phyloP scores from a whole-genome alignment of 2,888 invertebrate species.

The Icerya purchasi region DNA sequence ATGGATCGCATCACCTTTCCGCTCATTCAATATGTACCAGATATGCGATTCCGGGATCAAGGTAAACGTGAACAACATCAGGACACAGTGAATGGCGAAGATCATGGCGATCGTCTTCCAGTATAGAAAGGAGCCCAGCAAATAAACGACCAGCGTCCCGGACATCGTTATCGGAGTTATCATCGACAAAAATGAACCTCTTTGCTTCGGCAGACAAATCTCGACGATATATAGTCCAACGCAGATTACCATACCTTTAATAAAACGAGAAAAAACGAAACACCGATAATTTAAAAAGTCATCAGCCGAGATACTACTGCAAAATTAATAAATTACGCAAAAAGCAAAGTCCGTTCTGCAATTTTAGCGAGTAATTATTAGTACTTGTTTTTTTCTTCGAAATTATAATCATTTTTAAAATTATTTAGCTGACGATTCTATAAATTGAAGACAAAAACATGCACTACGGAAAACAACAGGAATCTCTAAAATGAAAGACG shows the following conservation, averaged over 20 bases:
- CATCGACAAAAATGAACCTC: conserved; percentile 43
- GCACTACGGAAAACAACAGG: too few species aligned
- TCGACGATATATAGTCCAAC: conserved; percentile 36
- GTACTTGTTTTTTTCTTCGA: too few species aligned
- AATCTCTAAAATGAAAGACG: too few species aligned
- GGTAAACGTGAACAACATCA: conserved; percentile 35
- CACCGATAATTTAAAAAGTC: too few species aligned
- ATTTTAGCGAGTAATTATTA: too few species aligned
- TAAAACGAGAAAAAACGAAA: too few species aligned
- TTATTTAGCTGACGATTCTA: too few species aligned
- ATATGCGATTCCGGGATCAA: conserved; percentile 46
- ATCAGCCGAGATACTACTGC: too few species aligned
- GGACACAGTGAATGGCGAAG: conserved; percentile 34
- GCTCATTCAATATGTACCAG: conserved; percentile 34
- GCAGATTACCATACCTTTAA: conserved; percentile 11
- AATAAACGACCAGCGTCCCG: conserved; percentile 45
- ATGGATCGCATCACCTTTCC: conserved; percentile 35
- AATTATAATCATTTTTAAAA: too few species aligned
- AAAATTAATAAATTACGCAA: too few species aligned
- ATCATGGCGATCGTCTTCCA: conserved; percentile 34
- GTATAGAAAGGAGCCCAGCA: conserved; percentile 39
- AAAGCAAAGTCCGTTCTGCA: too few species aligned
- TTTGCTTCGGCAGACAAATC: conserved; percentile 40
- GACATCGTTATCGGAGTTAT: conserved; percentile 48
- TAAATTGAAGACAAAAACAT: too few species aligned